Conservation (phyloP, 2,113 vertebrate genomes). For the Anarhynchus alexandrinus region DNA sequence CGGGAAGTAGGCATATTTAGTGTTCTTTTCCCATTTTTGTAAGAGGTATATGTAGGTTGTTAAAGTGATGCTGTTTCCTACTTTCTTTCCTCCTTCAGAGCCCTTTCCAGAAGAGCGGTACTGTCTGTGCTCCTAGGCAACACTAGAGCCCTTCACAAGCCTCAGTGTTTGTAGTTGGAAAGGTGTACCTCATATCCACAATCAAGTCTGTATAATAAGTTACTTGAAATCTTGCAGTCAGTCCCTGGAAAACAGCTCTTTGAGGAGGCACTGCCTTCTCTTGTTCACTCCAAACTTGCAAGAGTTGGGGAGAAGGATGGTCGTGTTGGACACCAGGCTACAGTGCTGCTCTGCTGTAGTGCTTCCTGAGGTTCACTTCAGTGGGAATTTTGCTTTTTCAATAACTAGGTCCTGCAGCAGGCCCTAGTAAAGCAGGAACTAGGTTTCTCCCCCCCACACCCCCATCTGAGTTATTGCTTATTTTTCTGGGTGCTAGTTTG, state of each 20-base stretch:
- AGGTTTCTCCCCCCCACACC: background rate
- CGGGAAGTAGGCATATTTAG: background rate
- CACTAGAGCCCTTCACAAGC: background rate
- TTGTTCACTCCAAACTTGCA: slow-evolving; percentile 21
- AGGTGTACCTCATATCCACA: slow-evolving; percentile 28
- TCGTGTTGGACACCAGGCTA: background rate
- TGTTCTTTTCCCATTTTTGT: background rate
- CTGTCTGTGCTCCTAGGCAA: background rate
- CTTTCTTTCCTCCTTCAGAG: background rate
- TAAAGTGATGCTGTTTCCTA: background rate
- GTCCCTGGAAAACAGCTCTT: background rate
- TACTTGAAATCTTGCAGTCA: slow-evolving; percentile 42
- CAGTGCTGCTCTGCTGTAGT: background rate
- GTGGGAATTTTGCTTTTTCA: background rate
- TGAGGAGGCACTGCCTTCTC: background rate
- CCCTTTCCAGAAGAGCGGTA: background rate
- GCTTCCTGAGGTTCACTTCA: background rate
- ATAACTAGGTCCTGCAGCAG: background rate
- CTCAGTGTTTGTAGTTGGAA: background rate
- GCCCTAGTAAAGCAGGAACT: background rate
- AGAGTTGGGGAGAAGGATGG: background rate
- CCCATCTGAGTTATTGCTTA: background rate
- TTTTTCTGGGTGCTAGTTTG: background rate
- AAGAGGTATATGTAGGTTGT: background rate
- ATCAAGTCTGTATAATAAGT: slow-evolving; percentile 29